Evolutionary conservation across 1,140 invertebrate genomes (phyloP).

Genomic region (Panagrolaimus sp.): DNA sequence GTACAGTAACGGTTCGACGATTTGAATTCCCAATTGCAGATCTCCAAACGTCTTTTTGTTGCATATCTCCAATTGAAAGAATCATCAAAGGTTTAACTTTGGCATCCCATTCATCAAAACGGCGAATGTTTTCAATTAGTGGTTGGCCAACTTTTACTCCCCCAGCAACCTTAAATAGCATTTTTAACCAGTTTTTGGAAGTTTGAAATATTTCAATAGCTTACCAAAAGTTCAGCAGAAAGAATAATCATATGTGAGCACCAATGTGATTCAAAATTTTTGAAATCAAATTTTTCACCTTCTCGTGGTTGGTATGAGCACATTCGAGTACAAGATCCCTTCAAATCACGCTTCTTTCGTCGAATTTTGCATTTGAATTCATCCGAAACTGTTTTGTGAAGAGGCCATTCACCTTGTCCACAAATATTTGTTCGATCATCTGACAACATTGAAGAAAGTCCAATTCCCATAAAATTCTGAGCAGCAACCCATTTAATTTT

Average conservation of each 20-base stretch:
- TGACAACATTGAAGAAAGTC: background rate
- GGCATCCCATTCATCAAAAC: slow-evolving; percentile 17
- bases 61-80: slow-evolving; percentile 21
- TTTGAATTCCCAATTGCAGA: background rate
- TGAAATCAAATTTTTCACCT: background rate
- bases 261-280: background rate
- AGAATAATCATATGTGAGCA: slow-evolving; percentile 2
- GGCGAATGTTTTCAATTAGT: background rate
- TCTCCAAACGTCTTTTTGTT: background rate
- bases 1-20: background rate
- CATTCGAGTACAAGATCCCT: background rate
- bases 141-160: no score
- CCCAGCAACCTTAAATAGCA: background rate
- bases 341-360: no score
- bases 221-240: background rate
- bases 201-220: background rate
- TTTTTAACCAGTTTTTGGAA: background rate
- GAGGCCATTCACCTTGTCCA: background rate
- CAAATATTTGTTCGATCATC: slow-evolving; percentile 1
- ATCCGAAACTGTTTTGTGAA: background rate
- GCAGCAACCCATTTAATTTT: slow-evolving; percentile 7
- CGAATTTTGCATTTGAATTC: background rate
- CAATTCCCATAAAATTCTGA: background rate
- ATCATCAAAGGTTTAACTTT: slow-evolving; percentile 22
- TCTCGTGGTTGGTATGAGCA: background rate